Percentiles rank a stretch among this genome's conserved stretches.
Conservation (phyloP, 2,888 invertebrate genomes). For the Chrysotoxum bicinctum region DNA sequence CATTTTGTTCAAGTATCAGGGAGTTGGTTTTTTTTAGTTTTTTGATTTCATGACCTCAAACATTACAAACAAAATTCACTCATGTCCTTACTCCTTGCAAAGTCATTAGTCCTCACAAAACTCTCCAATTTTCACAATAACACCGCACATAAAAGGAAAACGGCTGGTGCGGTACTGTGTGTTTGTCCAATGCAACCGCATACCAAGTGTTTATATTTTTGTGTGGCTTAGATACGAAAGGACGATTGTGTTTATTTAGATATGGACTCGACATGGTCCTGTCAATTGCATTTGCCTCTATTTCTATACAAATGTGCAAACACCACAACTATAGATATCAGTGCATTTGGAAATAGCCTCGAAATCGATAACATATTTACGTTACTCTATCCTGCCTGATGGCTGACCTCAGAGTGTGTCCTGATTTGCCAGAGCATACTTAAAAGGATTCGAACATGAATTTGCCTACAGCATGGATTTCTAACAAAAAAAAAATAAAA, state of each 20-base stretch:
- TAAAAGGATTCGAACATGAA: constrained; percentile 46
- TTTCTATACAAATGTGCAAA: background rate
- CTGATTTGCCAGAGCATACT: constrained; percentile 58
- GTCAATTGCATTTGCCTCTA: constrained; percentile 17
- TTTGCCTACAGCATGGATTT: constrained; percentile 8
- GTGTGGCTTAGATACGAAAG: constrained; percentile 1
- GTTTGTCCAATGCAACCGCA: constrained; percentile 22
- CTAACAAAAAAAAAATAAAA: constrained; percentile 4
- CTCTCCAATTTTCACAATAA: constrained; percentile 7
- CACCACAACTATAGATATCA: background rate
- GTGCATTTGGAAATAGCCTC: constrained; percentile 19
- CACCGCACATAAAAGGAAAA: background rate
- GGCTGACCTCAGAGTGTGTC: constrained; percentile 44
- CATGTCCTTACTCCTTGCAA: constrained; percentile 1
- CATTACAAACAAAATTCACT: background rate
- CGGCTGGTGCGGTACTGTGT: constrained; percentile 4
- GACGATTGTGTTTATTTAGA: constrained; percentile 38
- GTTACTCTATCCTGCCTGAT: background rate
- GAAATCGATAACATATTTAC: constrained; percentile 36
- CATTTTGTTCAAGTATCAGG: background rate
- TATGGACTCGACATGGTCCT: constrained; percentile 4
- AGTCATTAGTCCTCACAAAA: constrained; percentile 28
- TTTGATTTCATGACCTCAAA: background rate
- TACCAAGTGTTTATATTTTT: background rate
- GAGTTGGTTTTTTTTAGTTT: background rate